phyloP scores from a whole-genome alignment of 2,113 vertebrate genomes.

The Hypomesus transpacificus region DNA sequence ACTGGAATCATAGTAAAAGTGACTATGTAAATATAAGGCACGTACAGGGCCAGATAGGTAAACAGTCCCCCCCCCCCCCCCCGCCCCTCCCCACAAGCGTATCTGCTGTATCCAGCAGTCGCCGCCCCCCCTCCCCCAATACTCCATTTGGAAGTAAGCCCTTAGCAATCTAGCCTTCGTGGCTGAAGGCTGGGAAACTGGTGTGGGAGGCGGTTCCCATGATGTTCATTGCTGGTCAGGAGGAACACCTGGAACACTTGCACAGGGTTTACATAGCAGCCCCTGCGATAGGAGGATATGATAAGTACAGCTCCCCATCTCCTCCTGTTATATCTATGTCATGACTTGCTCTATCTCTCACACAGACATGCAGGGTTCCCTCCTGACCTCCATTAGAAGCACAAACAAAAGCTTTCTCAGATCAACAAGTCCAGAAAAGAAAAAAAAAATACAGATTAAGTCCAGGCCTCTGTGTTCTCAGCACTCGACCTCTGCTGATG shows the following conservation, averaged over 20 bases:
- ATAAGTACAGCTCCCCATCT: slow-evolving; percentile 51
- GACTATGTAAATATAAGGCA: not conserved
- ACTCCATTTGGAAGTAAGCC: not conserved
- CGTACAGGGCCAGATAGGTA: not conserved
- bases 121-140: not conserved
- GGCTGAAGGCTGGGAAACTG: slow-evolving; percentile 55
- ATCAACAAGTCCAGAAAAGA: slow-evolving; percentile 53
- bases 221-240: slow-evolving; percentile 27
- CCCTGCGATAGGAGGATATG: slow-evolving; percentile 45
- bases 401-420: slow-evolving; percentile 68
- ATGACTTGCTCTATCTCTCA: slow-evolving; percentile 19
- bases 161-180: slow-evolving; percentile 9
- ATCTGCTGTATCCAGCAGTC: slow-evolving; percentile 7
- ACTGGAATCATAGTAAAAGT: not conserved
- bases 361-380: slow-evolving; percentile 23
- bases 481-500: slow-evolving; percentile 34
- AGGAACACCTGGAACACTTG: slow-evolving; percentile 68
- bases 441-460: slow-evolving; percentile 69
- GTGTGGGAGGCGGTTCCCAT: slow-evolving; percentile 69
- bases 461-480: slow-evolving; percentile 58
- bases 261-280: slow-evolving; percentile 49
- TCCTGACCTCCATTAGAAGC: slow-evolving; percentile 67
- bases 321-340: slow-evolving; percentile 25
- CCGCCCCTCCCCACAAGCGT: slow-evolving; percentile 1
- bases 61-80: slow-evolving; percentile 9